These are phyloP conservation scores for Neogobius melanostomus DNA, from an alignment of 2,113 vertebrate species.

Conservation along the genomic window DNA sequence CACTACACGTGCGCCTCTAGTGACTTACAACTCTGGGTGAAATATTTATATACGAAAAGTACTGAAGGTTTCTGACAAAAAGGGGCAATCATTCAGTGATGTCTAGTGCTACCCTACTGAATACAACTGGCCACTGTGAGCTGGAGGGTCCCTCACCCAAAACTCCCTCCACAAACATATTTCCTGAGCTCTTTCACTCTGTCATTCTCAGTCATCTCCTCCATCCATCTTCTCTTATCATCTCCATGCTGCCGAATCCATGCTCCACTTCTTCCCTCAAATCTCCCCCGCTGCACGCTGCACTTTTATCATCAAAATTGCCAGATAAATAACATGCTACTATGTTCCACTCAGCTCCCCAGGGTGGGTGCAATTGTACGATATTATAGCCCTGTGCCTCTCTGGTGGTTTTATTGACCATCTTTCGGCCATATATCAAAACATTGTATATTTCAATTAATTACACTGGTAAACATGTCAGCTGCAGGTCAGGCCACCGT, in stretches of 20 bases:
- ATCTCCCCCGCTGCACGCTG: conserved; percentile 12
- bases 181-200: conserved; percentile 15
- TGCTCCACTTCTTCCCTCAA: conserved; percentile 26
- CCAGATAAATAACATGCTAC: not conserved
- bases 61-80: conserved; percentile 29
- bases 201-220: conserved; percentile 19
- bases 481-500: too few relatives aligned
- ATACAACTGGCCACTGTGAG: not conserved
- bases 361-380: not conserved
- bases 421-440: too few relatives aligned
- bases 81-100: conserved; percentile 39
- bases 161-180: conserved; percentile 39
- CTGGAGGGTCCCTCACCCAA: conserved; percentile 1
- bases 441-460: too few relatives aligned
- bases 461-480: too few relatives aligned
- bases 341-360: not conserved
- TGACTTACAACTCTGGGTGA: conserved; percentile 37
- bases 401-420: not conserved
- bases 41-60: conserved; percentile 47
- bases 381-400: not conserved
- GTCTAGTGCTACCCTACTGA: conserved; percentile 1
- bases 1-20: too few relatives aligned
- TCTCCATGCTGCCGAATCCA: conserved; percentile 4
- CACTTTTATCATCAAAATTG: conserved; percentile 12
- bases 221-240: conserved; percentile 39